These are phyloP conservation scores for Gerris lacustris DNA, from an alignment of 2,888 invertebrate species.

Conservation along the genomic window DNA sequence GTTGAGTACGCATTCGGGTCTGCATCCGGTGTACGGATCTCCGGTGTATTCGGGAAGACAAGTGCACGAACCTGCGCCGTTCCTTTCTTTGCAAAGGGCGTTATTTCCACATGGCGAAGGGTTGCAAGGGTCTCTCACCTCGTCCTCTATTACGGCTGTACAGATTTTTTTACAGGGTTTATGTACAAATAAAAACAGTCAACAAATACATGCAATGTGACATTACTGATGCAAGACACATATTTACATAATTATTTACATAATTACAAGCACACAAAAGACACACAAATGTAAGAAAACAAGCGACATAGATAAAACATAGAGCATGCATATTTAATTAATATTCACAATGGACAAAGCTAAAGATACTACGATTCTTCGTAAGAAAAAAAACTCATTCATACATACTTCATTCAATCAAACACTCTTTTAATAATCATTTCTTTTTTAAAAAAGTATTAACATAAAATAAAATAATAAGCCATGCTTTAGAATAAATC, in stretches of 20 bases:
- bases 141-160: conserved; percentile 36
- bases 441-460: too few relatives aligned
- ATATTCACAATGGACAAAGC: too few relatives aligned
- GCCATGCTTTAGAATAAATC: too few relatives aligned
- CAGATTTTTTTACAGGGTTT: not conserved
- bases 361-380: too few relatives aligned
- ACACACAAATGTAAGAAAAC: conserved; percentile 35
- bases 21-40: conserved; percentile 64
- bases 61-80: conserved; percentile 62
- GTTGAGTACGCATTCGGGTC: conserved; percentile 70
- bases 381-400: too few relatives aligned
- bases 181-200: not conserved
- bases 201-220: not conserved
- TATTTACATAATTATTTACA: not conserved
- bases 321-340: too few relatives aligned
- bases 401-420: too few relatives aligned
- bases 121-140: conserved; percentile 57
- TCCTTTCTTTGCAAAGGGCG: conserved; percentile 60
- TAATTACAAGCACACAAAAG: conserved; percentile 42
- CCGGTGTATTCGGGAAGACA: conserved; percentile 63
- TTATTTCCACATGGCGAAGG: conserved; percentile 70
- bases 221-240: not conserved
- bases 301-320: too few relatives aligned
- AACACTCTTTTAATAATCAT: too few relatives aligned
- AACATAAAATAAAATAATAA: too few relatives aligned